These are phyloP conservation scores for Keiferia lycopersicella DNA, from an alignment of 2,888 invertebrate genomes.

Conservation along the genomic window DNA sequence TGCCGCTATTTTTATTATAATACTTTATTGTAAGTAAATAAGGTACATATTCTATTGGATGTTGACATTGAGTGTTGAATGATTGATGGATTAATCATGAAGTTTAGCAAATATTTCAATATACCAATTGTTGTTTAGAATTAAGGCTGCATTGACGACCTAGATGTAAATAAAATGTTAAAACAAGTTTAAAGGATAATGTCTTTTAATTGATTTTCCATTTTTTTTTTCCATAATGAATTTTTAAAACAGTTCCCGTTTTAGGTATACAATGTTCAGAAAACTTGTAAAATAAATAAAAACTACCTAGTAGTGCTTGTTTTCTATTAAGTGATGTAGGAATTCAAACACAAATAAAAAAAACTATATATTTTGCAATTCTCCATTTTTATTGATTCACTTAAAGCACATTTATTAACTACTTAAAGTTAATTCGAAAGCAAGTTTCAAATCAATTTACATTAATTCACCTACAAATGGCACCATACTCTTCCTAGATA, in stretches of 20 bases:
- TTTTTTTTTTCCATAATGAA: no score
- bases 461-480: slow-evolving; percentile 34
- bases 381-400: slow-evolving; percentile 20
- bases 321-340: neutral
- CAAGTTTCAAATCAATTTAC: slow-evolving; percentile 22
- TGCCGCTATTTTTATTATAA: slow-evolving; percentile 7
- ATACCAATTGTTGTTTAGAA: slow-evolving; percentile 35
- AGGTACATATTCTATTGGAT: slow-evolving; percentile 33
- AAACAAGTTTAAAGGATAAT: slow-evolving; percentile 22
- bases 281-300: no score
- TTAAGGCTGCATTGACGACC: slow-evolving; percentile 37
- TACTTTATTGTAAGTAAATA: slow-evolving; percentile 11
- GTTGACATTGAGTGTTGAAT: slow-evolving; percentile 33
- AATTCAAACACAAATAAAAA: neutral
- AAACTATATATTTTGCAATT: neutral
- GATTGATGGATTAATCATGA: slow-evolving; percentile 26
- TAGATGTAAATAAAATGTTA: slow-evolving; percentile 36
- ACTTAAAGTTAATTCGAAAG: slow-evolving; percentile 16
- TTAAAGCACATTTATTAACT: slow-evolving; percentile 14
- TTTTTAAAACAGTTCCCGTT: no score
- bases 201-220: slow-evolving; percentile 25
- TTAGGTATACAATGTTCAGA: no score
- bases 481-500: slow-evolving; percentile 36
- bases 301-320: no score
- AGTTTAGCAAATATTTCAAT: slow-evolving; percentile 31